Evolutionary conservation across 2,888 invertebrate species (phyloP), one percentile per base, ranked within the genome.

Genomic region (Xylophagus ater): DNA sequence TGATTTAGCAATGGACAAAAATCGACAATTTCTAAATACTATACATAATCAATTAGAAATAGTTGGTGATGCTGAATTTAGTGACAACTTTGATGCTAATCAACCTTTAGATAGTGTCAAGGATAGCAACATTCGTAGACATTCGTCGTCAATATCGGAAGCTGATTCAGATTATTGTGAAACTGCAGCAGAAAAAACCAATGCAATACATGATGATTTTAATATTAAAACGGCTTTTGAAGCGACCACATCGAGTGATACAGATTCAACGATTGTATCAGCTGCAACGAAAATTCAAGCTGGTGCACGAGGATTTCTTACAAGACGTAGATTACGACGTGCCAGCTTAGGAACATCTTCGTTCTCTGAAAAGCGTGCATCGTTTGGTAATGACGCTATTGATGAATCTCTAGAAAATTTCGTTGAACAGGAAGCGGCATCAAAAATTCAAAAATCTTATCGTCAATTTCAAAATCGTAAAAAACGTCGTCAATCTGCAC

Each of bases 261-360:
- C 62, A 0, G 62, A 65, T 45, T 61, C 62, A 1, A 60, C 62
- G 1, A 59, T 59, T 42, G 51, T 59, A 3, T 62, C 60, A 5
- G 60, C 61, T 2, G 58, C 55, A 10, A 61, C 60, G 0, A 63
- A 59, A 47, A 60, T 62, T 15, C 61, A 62, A 47, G 61, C 61
- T 3, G 59, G 56, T 14, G 58, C 59, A 1, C 45, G 60, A 8
- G 61, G 61, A 2, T 61, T 60, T 38, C 40, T 60, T 3, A 57
- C 60, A 3, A 52, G 62, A 19, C 51, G 59, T 7, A 46, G 57
- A 28, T 36, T 59, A 9, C 53, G 55, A 2, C 52, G 55, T 1
- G 51, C 56, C 2, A 58, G 56, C 44, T 49, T 51, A 5, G 55
- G 52, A 5, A 56, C 55, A 5, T 56, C 55, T 36, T 51, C 57